Evolutionary conservation across 2,888 invertebrate species (phyloP), one percentile per base, ranked within the genome.

Genomic region (Tenthredo mesomela): DNA sequence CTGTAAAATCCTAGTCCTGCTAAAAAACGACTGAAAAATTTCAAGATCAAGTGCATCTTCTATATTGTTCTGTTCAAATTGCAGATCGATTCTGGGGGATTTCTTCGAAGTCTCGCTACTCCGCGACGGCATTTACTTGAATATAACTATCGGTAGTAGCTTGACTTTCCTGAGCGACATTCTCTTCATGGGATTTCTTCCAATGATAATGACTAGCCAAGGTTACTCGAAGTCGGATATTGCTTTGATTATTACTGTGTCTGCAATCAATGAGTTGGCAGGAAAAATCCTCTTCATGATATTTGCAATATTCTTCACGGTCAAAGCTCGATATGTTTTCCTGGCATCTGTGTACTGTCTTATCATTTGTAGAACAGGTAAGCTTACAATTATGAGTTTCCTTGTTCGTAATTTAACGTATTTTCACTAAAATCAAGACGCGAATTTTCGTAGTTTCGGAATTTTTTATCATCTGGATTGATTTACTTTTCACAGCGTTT

Each of bases 131-230:
- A 84, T 89, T 3, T 93, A 93, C 82, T 85, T 96, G 10, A 97
- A 96, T 90, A 96, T 97, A 85, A 95, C 95, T 80, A 91, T 96
- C 50, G 97, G 97, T 61, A 94, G 96, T 90, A 95, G 96, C 0
- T 94, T 97, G 85, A 95, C 96, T 4, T 94, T 96, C 86, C 96
- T 96, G 85, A 95, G 96, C 6, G 97, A 97, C 91, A 94, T 96
- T 67, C 95, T 96, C 0, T 97, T 97, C 91, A 95, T 96, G 87
- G 95, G 96, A 0, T 90, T 97, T 82, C 95, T 97, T 86, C 97
- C 97, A 0, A 89, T 96, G 88, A 93, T 96, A 86, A 93, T 96
- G 85, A 94, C 94, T 84, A 94, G 95, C 1, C 93, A 94, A 84
- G 95, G 95, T 86, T 96, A 95, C 89, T 92, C 93, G 9, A 93